These are phyloP conservation scores for Agrypnia vestita DNA, from an alignment of 1,140 invertebrate genomes.

Conservation along the genomic window DNA sequence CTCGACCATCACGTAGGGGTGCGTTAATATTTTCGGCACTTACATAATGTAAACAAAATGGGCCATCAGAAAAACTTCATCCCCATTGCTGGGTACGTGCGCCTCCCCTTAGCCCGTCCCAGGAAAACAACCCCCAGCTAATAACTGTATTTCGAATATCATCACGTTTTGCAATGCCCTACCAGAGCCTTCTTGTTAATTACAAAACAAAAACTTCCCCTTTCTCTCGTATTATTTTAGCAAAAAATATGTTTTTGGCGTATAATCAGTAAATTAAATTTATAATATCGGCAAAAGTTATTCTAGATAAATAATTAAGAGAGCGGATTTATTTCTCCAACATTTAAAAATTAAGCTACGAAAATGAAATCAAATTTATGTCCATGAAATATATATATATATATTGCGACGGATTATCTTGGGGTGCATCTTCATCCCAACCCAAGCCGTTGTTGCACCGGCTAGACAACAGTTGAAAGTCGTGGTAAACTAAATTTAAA, in stretches of 20 bases:
- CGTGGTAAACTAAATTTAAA: too few relatives aligned
- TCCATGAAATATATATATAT: too few relatives aligned
- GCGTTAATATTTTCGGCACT: slow-evolving; percentile 60
- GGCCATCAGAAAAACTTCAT: slow-evolving; percentile 57
- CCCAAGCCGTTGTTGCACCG: too few relatives aligned
- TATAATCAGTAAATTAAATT: slow-evolving; percentile 9
- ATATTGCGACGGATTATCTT: too few relatives aligned
- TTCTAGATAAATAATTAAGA: too few relatives aligned
- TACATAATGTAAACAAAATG: slow-evolving; percentile 60
- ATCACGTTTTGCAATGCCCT: slow-evolving; percentile 50
- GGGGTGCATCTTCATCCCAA: too few relatives aligned
- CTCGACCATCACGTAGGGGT: slow-evolving; percentile 48
- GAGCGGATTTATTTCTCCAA: too few relatives aligned
- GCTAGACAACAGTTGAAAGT: too few relatives aligned
- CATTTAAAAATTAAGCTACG: too few relatives aligned
- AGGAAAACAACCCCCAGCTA: slow-evolving; percentile 48
- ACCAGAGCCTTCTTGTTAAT: slow-evolving; percentile 25
- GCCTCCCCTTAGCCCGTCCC: neutral
- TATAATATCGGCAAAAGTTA: neutral
- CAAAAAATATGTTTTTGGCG: slow-evolving; percentile 8
- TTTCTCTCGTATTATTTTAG: neutral
- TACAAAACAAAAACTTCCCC: slow-evolving; percentile 21
- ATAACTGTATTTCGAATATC: slow-evolving; percentile 60
- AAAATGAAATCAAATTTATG: too few relatives aligned
- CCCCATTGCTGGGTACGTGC: slow-evolving; percentile 53